Percentiles rank a stretch among this genome's conserved stretches.
phyloP scores from a whole-genome alignment of 2,888 invertebrate genomes.

The Fragum sueziense region DNA sequence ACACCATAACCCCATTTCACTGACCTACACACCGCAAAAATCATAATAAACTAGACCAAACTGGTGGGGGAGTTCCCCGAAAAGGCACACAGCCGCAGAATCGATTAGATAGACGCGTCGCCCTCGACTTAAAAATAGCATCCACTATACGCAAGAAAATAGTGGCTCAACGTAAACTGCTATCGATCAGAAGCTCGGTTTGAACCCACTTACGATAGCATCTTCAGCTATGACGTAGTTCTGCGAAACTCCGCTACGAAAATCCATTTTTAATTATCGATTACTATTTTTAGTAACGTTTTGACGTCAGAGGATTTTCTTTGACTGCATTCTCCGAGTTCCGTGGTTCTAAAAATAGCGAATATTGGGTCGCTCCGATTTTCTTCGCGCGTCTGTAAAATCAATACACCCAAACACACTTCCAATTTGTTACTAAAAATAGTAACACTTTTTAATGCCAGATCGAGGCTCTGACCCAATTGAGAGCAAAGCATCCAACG shows the following conservation, averaged over 20 bases:
- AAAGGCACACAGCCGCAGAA: neutral
- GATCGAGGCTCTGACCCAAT: no score
- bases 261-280: conserved; percentile 62
- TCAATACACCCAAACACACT: no score
- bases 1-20: neutral
- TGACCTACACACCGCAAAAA: neutral
- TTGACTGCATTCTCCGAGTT: conserved; percentile 51
- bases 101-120: neutral
- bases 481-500: no score
- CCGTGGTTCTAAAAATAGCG: conserved; percentile 47
- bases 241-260: conserved; percentile 49
- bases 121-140: conserved; percentile 5
- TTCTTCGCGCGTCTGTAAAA: conserved; percentile 17
- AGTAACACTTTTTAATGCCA: no score
- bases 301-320: conserved; percentile 61
- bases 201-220: conserved; percentile 37
- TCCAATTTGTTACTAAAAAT: no score
- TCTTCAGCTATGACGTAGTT: conserved; percentile 49
- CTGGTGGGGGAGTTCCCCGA: neutral
- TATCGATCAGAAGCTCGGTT: conserved; percentile 7
- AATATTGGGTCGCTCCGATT: conserved; percentile 28
- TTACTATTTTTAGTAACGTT: conserved; percentile 53
- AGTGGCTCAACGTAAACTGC: neutral
- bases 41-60: neutral
- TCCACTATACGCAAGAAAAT: conserved; percentile 7